Base-by-base conservation (phyloP, 2,888 invertebrate species). In the Melinaea marsaeus region DNA sequence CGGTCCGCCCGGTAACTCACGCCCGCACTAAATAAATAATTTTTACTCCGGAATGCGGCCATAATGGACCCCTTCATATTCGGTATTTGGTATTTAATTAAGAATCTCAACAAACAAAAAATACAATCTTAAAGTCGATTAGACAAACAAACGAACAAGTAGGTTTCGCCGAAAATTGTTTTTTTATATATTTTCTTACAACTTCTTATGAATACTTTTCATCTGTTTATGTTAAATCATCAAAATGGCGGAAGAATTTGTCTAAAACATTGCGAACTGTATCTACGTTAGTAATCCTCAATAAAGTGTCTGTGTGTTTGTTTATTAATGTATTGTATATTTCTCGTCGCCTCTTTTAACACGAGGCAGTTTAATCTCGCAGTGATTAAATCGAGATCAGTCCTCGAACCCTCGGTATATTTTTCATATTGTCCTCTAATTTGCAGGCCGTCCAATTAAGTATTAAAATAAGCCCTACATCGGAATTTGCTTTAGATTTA, bases 11-110 rank as follows among this genome's bases (percentile, higher is more conserved):
- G 79, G 86, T 87, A 85, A 85, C 86, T 87, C 87, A 88, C 90
- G 86, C 88, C 88, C 78, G 79, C 75, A 86, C 84, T 83, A 88
- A 86, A 89, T 88, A 88, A 90, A 89, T 86, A 86, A 86, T 84
- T 80, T 81, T 22, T 77, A 76, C 78, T 74, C 68, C 73, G 71
- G 85, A 88, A 89, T 75, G 76, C 72, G 66, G 66, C 72, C 73
- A 73, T 83, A 82, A 84, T 83, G 79, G 80, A 75, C 75, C 72
- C 72, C 60, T 66, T 68, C 68, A 69, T 69, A 67, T 71, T 67
- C 58, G 63, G 57, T 61, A 64, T 67, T 61, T 34, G 56, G 37
- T 58, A 63, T 47, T 60, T 58, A 46, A 34, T 42, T 42, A 42
- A 42, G 42, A 42, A 42, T 42, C 9, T 42, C 42, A 42, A 42